Conservation (phyloP, 2,113 vertebrate species). For the Jaculus jaculus region DNA sequence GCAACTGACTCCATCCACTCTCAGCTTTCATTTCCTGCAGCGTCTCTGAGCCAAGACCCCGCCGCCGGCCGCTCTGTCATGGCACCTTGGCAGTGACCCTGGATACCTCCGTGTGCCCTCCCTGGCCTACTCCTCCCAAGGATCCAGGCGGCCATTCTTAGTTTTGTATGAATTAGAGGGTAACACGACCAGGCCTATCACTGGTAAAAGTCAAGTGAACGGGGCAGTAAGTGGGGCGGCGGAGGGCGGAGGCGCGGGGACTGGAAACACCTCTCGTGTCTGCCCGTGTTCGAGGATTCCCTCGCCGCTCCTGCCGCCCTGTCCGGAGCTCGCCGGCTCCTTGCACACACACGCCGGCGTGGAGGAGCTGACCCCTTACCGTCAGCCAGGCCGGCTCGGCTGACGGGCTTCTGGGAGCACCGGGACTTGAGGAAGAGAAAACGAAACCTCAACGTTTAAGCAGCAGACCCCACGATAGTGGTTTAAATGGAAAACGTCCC, state of each 20-base stretch:
- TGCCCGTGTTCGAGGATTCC: too few species aligned
- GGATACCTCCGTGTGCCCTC: neutral
- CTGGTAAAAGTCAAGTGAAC: neutral
- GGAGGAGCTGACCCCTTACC: accelerated
- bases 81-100: neutral
- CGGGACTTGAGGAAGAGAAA: neutral
- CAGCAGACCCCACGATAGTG: neutral
- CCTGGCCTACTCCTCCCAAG: neutral
- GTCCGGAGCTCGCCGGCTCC: too few species aligned
- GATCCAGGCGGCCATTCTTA: neutral
- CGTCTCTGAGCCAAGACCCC: constrained; percentile 32
- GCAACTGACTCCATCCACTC: constrained; percentile 8
- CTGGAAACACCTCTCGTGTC: neutral
- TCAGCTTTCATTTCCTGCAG: constrained; percentile 40
- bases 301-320: neutral
- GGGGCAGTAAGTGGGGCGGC: neutral
- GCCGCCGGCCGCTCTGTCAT: neutral
- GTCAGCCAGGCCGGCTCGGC: neutral
- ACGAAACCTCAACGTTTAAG: neutral
- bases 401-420: neutral
- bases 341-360: accelerated
- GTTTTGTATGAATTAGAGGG: constrained; percentile 26
- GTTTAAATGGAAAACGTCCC: too few species aligned
- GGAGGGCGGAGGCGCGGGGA: neutral
- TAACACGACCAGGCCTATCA: neutral